A percentile compares a stretch with the other conserved stretches of the same genome.
These are phyloP conservation scores for Atherinomorus stipes DNA, from an alignment of 2,113 vertebrate genomes.

Conservation along the genomic window DNA sequence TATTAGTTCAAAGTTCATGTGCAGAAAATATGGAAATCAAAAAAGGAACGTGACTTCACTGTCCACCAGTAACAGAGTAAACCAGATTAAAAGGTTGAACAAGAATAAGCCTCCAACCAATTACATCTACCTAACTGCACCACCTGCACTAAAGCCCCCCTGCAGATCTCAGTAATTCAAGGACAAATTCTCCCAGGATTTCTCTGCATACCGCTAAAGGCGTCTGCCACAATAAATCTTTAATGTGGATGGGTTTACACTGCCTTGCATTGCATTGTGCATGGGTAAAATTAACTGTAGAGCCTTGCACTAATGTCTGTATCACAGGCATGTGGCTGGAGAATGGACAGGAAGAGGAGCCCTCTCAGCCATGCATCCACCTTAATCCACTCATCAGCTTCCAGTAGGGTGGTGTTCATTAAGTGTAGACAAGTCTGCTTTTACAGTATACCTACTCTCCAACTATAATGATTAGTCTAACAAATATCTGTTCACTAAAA, in stretches of 20 bases:
- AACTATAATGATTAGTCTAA: background rate
- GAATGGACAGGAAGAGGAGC: constrained; percentile 15
- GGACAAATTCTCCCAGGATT: constrained; percentile 12
- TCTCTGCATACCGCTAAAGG: background rate
- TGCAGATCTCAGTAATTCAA: constrained; percentile 20
- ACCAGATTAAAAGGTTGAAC: constrained; percentile 46
- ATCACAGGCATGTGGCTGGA: constrained; percentile 8
- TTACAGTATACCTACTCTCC: background rate
- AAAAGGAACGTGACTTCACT: background rate
- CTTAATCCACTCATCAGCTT: constrained; percentile 26
- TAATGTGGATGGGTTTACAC: background rate
- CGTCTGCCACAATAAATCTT: background rate
- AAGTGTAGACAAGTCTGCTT: constrained; percentile 6
- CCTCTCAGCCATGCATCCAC: constrained; percentile 6
- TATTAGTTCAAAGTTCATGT: accelerated
- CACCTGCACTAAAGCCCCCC: constrained; percentile 18
- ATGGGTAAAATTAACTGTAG: constrained; percentile 6
- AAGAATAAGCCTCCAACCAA: constrained; percentile 36
- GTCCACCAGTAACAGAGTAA: constrained; percentile 19
- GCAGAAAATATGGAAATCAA: background rate
- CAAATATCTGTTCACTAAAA: background rate
- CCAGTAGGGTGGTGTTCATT: background rate
- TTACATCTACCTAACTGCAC: constrained; percentile 47
- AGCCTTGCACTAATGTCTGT: background rate
- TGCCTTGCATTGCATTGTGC: background rate